phyloP scores from a whole-genome alignment of 1,140 invertebrate genomes.

The Amyelois transitella region DNA sequence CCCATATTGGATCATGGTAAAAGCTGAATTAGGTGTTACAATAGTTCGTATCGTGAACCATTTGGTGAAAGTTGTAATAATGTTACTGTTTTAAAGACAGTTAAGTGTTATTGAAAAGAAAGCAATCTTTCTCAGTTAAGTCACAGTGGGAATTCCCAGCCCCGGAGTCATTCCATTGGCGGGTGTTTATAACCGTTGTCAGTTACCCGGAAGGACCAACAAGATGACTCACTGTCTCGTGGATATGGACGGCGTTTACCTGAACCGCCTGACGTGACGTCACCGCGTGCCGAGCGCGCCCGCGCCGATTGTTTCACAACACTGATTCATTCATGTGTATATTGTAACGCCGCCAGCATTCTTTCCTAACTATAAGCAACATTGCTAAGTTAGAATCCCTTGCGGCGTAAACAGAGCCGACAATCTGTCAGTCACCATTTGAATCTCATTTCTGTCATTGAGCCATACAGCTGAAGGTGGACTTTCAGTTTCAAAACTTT shows the following conservation, averaged over 20 bases:
- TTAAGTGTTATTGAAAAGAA: neutral
- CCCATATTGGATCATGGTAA: too few species aligned
- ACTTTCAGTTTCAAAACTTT: too few species aligned
- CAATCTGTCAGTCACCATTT: too few species aligned
- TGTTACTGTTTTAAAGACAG: neutral
- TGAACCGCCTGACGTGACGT: conserved; percentile 27
- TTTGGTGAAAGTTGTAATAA: neutral
- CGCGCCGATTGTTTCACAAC: neutral
- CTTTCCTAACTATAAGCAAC: too few species aligned
- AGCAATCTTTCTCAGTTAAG: neutral
- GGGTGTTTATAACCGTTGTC: neutral
- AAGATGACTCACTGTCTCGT: conserved; percentile 10
- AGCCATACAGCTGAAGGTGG: too few species aligned
- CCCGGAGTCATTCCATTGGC: neutral
- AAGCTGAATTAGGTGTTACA: too few species aligned
- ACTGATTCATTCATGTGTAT: neutral
- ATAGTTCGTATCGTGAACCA: neutral
- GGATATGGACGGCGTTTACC: neutral
- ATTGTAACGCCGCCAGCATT: neutral
- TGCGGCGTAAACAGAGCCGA: too few species aligned
- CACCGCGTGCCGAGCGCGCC: conserved; percentile 31
- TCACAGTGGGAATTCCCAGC: neutral
- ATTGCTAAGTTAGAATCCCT: too few species aligned
- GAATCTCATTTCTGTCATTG: too few species aligned
- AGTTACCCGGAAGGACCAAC: conserved; percentile 13